A percentile compares a stretch with the other conserved stretches of the same genome.
Evolutionary conservation across 2,888 invertebrate species (phyloP).

Genomic region (Plemyria rubiginata): DNA sequence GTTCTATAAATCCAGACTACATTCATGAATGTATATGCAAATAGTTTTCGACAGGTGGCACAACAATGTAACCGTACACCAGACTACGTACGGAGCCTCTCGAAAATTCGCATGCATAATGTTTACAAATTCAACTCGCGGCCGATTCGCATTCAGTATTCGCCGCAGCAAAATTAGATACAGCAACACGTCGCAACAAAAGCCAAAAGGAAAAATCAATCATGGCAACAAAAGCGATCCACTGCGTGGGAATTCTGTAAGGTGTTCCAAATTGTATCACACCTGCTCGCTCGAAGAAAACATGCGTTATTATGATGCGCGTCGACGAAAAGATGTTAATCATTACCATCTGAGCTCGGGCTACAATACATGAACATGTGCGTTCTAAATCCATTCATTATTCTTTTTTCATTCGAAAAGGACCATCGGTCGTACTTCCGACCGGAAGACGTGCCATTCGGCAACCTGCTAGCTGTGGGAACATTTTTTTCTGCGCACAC

Average conservation of each 20-base stretch:
- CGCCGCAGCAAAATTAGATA: constrained; percentile 25
- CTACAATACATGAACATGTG: constrained; percentile 66
- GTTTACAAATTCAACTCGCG: constrained; percentile 33
- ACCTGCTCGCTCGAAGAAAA: constrained; percentile 63
- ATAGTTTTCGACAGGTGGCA: constrained; percentile 29
- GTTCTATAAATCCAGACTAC: constrained; percentile 13
- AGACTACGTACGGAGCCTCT: constrained; percentile 23
- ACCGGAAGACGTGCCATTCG: constrained; percentile 78
- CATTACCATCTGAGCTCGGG: constrained; percentile 51
- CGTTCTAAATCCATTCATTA: constrained; percentile 66
- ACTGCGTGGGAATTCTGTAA: constrained; percentile 70
- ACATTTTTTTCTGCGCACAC: constrained; percentile 67
- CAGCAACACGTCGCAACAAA: constrained; percentile 39
- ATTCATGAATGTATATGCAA: constrained; percentile 29
- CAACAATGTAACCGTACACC: constrained; percentile 28
- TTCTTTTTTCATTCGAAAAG: constrained; percentile 65
- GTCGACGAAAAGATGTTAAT: constrained; percentile 68
- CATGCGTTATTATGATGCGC: constrained; percentile 59
- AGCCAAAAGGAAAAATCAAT: constrained; percentile 55
- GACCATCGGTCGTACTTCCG: constrained; percentile 81
- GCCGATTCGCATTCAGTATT: constrained; percentile 31
- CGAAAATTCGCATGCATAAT: constrained; percentile 32
- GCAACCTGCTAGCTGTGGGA: constrained; percentile 81
- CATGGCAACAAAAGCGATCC: constrained; percentile 51
- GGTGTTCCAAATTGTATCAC: constrained; percentile 62